Evolutionary conservation across 2,113 vertebrate species (phyloP), one percentile per base, ranked within the genome.

Genomic region (Actenoides lindsayi): DNA sequence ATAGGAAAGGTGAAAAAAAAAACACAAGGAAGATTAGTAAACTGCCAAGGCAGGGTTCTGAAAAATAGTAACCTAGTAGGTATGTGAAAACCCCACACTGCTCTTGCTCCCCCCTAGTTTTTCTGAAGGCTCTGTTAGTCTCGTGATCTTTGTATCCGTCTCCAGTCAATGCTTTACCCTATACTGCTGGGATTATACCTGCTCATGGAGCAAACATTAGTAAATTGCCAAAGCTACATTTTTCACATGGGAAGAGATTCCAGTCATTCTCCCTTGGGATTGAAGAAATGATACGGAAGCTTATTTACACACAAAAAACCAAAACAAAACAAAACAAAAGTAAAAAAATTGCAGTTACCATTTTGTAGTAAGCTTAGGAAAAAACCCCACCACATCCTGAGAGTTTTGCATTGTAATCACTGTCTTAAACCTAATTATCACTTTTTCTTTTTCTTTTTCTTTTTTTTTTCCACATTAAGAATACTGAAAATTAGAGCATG

Each of bases 401-500:
- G 74, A 70, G 37, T 78, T 87, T 50, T 50, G 53, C 70, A 88
- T 92, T 57, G 35, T 24, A 85, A 91, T 91, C 57, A 80, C 27
- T 48, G 50, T 75, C 70, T 73, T 91, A 60, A 83, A 92, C 28
- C 17, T 81, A 78, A 83, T 92, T 91, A 92, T 59, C 5, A 31
- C 65, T 80, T 39, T 8, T 62, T 16, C 42, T 42, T 42, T 42
- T 48, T 6, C 21, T 48, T 48, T 48, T 48, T n/a, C n/a, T n/a
- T 21, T 48, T 48, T 48, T 41, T 41, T 41, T 12, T 13, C 48
- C 48, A 23, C 48, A 48, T 48, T 48, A 48, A 21, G 20, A 48
- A 48, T 48, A 48, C 48, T 48, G 21, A 48, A 48, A 48, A 48
- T 48, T 48, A 23, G 10, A 48, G 48, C 21, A 48, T 48, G 48